phyloP scores from a whole-genome alignment of 1,140 invertebrate genomes.

The Ephestia elutella region DNA sequence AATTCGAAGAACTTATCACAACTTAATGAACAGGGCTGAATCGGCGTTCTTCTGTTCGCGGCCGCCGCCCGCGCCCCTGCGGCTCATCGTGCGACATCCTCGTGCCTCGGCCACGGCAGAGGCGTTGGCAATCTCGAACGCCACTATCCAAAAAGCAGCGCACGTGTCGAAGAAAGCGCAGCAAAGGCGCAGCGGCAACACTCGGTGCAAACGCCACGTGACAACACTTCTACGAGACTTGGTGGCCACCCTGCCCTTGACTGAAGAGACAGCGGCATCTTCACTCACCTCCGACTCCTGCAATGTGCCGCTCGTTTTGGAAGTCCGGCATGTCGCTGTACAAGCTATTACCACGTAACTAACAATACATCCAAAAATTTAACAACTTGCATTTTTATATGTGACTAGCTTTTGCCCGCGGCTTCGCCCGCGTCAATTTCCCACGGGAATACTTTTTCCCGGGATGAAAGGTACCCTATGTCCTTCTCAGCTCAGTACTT shows the following conservation, averaged over 20 bases:
- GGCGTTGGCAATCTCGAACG: constrained; percentile 33
- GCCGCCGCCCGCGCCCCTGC: not conserved
- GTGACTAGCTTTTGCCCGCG: too few species aligned
- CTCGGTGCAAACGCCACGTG: constrained; percentile 25
- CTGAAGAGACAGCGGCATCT: too few species aligned
- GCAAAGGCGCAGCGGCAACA: too few species aligned
- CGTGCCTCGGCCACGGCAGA: constrained; percentile 34
- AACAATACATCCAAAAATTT: too few species aligned
- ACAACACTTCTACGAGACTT: not conserved
- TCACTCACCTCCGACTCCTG: not conserved
- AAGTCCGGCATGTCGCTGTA: not conserved
- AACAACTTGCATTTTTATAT: too few species aligned
- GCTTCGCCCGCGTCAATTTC: too few species aligned
- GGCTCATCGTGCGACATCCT: constrained; percentile 23
- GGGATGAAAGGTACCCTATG: too few species aligned
- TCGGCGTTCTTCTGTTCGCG: not conserved
- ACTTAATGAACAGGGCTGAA: not conserved
- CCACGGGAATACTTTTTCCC: too few species aligned
- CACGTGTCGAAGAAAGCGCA: too few species aligned
- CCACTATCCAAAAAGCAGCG: constrained; percentile 12
- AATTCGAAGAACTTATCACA: too few species aligned
- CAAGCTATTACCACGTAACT: not conserved
- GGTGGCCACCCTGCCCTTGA: not conserved
- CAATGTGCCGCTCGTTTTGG: not conserved
- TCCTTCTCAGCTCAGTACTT: too few species aligned